Base-by-base conservation (phyloP, 2,113 vertebrate species). In the Vireo altiloquus region DNA sequence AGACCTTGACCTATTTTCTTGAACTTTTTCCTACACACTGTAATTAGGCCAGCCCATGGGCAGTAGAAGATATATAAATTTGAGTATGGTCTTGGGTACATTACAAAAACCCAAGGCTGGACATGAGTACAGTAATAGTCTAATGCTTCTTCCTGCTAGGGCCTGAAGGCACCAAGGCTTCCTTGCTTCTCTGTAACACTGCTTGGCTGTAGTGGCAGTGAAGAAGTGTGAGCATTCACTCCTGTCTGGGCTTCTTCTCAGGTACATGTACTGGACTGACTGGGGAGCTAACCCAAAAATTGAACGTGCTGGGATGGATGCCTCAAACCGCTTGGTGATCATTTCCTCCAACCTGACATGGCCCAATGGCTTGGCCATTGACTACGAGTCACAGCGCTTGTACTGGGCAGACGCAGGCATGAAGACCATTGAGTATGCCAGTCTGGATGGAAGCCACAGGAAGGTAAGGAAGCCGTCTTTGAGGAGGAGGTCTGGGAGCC, bases 221-320 rank as follows among this genome's bases (percentile, higher is more conserved):
- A n/a, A 86, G 46, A 49, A 86, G 13, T n/a, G 21, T 13, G 25
- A 39, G 4, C 47, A 82, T 56, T 91, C 61, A 75, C 49, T 88
- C 76, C 40, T 91, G 6, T 93, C 66, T 90, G 54, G 89, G 24
- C 64, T 87, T 85, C n/a, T 87, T 47, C 80, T 31, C 90, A 99
- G 99, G 82, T 99, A 98, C 97, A 99, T 99, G 99, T 99, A 99
- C 91, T 99, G 99, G 99, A 99, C 99, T 22, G 99, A 99, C 96
- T 99, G 99, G 99, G 99, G 99, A 18, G 98, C 99, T n/a, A 99
- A 98, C 93, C 99, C 99, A 6, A 99, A 99, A 97, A 99, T 99
- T 33, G 99, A 99, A 87, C 98, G 99, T 50, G 99, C 99, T 10
- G 99, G 99, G 76, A 99, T 99, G 99, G 99, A 99, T 37, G 99